Evolutionary conservation across 2,797 vertebrate species (phyloP), one percentile per base, ranked within the genome.

Genomic region (Oryzias dopingdopingensis): DNA sequence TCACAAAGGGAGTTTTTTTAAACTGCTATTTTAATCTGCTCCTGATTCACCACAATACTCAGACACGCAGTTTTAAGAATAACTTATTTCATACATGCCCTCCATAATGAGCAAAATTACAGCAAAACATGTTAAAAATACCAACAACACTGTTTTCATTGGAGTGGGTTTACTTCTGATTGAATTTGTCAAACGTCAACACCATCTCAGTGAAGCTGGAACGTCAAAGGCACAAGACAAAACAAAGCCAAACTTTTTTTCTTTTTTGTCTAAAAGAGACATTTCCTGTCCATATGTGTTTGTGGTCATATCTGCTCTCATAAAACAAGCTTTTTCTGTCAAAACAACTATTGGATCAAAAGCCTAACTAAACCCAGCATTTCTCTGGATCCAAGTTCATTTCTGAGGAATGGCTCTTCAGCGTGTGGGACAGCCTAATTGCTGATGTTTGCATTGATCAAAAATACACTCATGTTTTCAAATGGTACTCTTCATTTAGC

Each of bases 371-470:
- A 75, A 78, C 50, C 74, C 62, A 65, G 66, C 44, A 41, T 55
- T 51, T 37, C 40, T 63, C 69, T 42, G 62, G 52, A 79, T 83
- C 81, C 80, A 82, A 82, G 77, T 64, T 14, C 60, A 20, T 13
- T 43, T 74, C 55, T 32, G 49, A 53, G 40, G 55, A 73, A 62
- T 57, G 58, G 58, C 37, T 72, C 70, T 45, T 72, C 72, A 78
- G 67, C 73, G 5, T 69, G 56, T 45, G 64, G 70, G 61, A 62
- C 44, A 48, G 56, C 56, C 64, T 77, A 74, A 73, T 58, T 49
- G 14, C 75, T 59, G 59, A 3, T 82, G 74, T 82, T 86, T 81
- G 79, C 64, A 70, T 47, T 67, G 50, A 66, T 44, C 54, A 24
- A 73, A 83, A 81, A 82, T 67, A 79, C 22, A 46, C 32, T 52